Percentiles rank a stretch among this genome's conserved stretches.
These are phyloP conservation scores for Elephas maximus DNA, from an alignment of 2,113 vertebrate genomes.

Conservation along the genomic window DNA sequence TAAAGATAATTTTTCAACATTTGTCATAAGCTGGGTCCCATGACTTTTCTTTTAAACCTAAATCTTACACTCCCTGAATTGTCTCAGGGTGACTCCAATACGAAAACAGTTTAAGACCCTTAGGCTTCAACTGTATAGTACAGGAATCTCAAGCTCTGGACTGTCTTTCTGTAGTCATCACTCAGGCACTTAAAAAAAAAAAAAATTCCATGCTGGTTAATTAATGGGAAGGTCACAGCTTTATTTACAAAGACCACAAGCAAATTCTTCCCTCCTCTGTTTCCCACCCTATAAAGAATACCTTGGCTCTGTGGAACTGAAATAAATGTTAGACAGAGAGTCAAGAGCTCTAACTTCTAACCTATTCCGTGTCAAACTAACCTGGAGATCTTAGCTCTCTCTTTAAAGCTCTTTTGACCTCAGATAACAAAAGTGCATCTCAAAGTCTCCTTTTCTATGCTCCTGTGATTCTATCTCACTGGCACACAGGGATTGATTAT, in stretches of 20 bases:
- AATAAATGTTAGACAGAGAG: background rate
- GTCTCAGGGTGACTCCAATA: background rate
- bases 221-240: slow-evolving; percentile 1
- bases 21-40: background rate
- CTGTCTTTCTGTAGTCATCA: background rate
- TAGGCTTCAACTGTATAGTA: background rate
- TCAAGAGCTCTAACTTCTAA: background rate
- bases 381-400: background rate
- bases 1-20: background rate
- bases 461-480: background rate
- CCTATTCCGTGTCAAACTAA: background rate
- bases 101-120: background rate
- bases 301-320: background rate
- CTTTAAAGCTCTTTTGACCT: background rate
- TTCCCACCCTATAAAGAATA: background rate
- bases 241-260: slow-evolving; percentile 14
- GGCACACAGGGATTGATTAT: background rate
- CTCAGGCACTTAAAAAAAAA: background rate
- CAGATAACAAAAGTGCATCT: background rate
- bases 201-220: background rate
- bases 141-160: background rate
- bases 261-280: background rate
- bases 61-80: background rate
- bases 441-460: background rate
- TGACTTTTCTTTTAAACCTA: background rate